Percentiles rank a stretch among this genome's conserved stretches.
Conservation (phyloP, 2,888 invertebrate genomes). For the Ectropis crepuscularia region DNA sequence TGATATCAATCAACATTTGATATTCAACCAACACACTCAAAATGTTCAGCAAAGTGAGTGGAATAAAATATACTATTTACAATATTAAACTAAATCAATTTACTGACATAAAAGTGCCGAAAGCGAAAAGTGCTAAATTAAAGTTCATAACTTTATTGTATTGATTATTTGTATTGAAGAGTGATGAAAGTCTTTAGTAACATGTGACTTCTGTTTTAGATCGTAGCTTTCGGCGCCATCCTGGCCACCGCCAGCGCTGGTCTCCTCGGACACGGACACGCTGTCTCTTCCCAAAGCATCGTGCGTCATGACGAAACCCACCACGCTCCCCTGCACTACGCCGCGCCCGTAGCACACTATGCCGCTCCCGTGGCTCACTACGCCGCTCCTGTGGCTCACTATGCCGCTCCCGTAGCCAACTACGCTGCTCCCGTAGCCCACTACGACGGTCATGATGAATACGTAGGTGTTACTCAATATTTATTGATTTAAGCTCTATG, state of each 20-base stretch:
- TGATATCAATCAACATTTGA: slow-evolving; percentile 59
- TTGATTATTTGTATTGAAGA: not conserved
- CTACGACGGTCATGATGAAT: slow-evolving; percentile 51
- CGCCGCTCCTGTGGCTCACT: slow-evolving; percentile 48
- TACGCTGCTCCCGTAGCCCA: slow-evolving; percentile 47
- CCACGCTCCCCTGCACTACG: slow-evolving; percentile 43
- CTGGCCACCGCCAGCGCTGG: slow-evolving; percentile 77
- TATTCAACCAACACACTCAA: slow-evolving; percentile 53
- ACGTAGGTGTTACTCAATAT: slow-evolving; percentile 43
- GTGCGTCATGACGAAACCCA: slow-evolving; percentile 66
- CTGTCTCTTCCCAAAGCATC: slow-evolving; percentile 68
- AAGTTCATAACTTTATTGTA: no score
- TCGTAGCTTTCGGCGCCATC: slow-evolving; percentile 68
- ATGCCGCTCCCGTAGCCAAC: slow-evolving; percentile 52
- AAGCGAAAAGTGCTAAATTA: no score
- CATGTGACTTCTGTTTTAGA: slow-evolving; percentile 53
- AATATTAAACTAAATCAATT: not conserved
- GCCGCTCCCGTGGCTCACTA: slow-evolving; percentile 48
- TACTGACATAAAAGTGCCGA: no score
- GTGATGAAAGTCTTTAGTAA: not conserved
- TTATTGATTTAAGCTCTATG: not conserved
- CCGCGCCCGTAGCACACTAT: slow-evolving; percentile 30
- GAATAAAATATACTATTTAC: not conserved
- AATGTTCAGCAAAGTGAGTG: slow-evolving; percentile 72
- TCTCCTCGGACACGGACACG: slow-evolving; percentile 58